Evolutionary conservation across 1,140 invertebrate species (phyloP).

Genomic region (Hesperophylax magnus): DNA sequence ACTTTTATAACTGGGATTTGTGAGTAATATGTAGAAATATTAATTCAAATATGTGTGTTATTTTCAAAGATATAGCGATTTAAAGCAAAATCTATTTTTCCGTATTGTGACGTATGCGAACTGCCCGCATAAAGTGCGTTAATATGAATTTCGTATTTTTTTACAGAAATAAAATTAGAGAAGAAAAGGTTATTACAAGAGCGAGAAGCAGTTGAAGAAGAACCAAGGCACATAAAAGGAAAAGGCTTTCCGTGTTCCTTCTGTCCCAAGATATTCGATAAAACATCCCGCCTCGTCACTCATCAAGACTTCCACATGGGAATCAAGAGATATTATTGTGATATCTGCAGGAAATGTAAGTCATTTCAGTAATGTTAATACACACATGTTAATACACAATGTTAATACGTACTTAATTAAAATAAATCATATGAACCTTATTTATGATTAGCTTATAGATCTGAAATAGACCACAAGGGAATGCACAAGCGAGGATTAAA

Average conservation of each 20-base stretch:
- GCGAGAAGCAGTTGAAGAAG: background rate
- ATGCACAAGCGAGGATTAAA: slow-evolving; percentile 54
- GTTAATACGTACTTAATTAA: too few species aligned
- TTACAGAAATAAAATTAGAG: slow-evolving; percentile 2
- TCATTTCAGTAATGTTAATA: background rate
- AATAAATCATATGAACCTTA: background rate
- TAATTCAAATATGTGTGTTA: too few species aligned
- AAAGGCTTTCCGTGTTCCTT: slow-evolving; percentile 29
- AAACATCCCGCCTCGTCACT: slow-evolving; percentile 28
- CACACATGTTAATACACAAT: too few species aligned
- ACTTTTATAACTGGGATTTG: too few species aligned
- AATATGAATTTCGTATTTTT: background rate
- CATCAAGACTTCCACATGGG: slow-evolving; percentile 55
- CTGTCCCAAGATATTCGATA: slow-evolving; percentile 50
- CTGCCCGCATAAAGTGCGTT: too few species aligned
- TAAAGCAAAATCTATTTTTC: too few species aligned
- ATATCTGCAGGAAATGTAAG: slow-evolving; percentile 55
- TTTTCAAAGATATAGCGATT: too few species aligned
- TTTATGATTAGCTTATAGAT: slow-evolving; percentile 45
- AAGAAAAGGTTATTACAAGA: background rate
- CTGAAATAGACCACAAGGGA: slow-evolving; percentile 53
- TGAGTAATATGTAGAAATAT: too few species aligned
- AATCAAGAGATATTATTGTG: slow-evolving; percentile 57
- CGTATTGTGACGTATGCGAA: too few species aligned
- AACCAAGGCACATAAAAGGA: slow-evolving; percentile 1